Evolutionary conservation across 2,113 vertebrate species (phyloP), one percentile per base, ranked within the genome.

Genomic region (Pleuronectes platessa): DNA sequence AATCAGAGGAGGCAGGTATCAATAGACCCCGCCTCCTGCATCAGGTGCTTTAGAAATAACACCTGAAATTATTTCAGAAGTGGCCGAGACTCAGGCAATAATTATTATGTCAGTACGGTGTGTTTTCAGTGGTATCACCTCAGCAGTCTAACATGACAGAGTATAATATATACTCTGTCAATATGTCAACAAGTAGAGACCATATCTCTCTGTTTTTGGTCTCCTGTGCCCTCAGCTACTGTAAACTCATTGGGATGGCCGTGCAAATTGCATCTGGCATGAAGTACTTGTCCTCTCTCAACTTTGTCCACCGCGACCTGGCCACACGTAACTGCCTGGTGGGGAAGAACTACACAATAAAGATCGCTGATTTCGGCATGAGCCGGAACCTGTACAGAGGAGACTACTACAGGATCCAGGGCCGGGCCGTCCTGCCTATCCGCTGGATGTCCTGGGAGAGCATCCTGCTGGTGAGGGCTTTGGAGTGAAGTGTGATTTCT

Each of bases 401-500:
- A 5, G 98, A 99, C 83, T 99, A 99, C 90, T 99, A 97, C 91
- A 93, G 97, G 56, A 99, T 99, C 92, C 97, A 99, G 91, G 98
- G 98, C 24, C 93, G 98, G 3, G 98, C 98, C 0, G 97, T 99
- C 58, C 96, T 99, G n/a, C 98, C 98, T 5, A 99, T 99, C 73
- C 97, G 98, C 82, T 99, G 98, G 98, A 99, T 99, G 98, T 98
- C 98, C 6, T 99, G 98, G 98, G 98, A 99, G 89, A 99, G 98
- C 92, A 97, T 99, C 77, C 92, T 99, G 11, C 91, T 99, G 94
- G 98, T 98, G 88, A 58, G 92, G 59, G 4, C 7, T 21, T 7
- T 7, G 3, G 23, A 69, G 20, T 35, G 72, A 23, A 24, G 4
- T 14, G 27, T 4, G 40, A 24, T 18, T 7, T 45, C 45, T 49